These are phyloP conservation scores for Panzeria rudis DNA, from an alignment of 2,888 invertebrate genomes.

Conservation along the genomic window DNA sequence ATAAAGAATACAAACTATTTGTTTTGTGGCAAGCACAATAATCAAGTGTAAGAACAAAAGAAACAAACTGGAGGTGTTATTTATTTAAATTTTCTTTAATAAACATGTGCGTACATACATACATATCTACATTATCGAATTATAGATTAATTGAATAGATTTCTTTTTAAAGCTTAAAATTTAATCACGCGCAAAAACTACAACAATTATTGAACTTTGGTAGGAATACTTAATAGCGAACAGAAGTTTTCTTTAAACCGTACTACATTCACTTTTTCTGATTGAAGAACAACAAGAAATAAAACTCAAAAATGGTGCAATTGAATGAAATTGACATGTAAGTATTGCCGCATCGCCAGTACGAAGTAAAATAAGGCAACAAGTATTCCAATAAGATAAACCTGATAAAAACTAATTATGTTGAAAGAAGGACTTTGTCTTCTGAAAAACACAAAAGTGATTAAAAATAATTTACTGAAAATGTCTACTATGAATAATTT, in stretches of 20 bases:
- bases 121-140: not conserved
- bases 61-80: not conserved
- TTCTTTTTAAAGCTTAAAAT: not conserved
- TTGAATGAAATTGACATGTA: conserved; percentile 49
- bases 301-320: conserved; percentile 45
- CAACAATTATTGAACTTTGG: not conserved
- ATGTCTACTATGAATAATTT: conserved; percentile 48
- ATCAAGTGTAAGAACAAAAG: not conserved
- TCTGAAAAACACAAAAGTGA: not conserved
- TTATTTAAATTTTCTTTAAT: not conserved
- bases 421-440: conserved; percentile 12
- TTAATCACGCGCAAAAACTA: not conserved
- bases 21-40: not conserved
- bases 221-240: not conserved
- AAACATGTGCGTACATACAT: not conserved
- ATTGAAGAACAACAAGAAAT: not conserved
- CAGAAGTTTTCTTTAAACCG: conserved; percentile 6
- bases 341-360: conserved; percentile 17
- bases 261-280: not conserved
- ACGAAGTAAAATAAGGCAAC: not conserved
- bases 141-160: not conserved
- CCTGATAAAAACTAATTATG: not conserved
- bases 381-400: not conserved
- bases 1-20: not conserved
- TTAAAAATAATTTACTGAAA: conserved; percentile 10